phyloP scores from a whole-genome alignment of 2,113 vertebrate species.

The Cyanistes caeruleus region DNA sequence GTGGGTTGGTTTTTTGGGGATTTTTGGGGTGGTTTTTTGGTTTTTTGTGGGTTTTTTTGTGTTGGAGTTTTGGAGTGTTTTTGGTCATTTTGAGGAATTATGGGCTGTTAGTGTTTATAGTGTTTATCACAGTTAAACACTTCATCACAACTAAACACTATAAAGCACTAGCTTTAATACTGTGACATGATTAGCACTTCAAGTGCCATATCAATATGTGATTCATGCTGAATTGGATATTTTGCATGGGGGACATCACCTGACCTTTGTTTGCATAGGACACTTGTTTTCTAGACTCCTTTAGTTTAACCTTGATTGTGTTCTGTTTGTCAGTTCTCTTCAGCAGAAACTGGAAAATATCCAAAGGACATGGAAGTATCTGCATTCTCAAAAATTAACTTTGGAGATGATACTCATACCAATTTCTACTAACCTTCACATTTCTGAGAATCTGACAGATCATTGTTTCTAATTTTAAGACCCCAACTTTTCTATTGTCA shows the following conservation, averaged over 20 bases:
- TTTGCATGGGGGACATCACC: neutral
- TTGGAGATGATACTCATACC: neutral
- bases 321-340: neutral
- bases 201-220: neutral
- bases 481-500: neutral
- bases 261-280: neutral
- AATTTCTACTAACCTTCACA: neutral
- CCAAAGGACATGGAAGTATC: neutral
- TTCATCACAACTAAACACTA: too few relatives aligned
- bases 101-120: neutral
- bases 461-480: neutral
- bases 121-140: too few relatives aligned
- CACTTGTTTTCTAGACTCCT: neutral
- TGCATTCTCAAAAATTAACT: neutral
- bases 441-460: neutral
- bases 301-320: neutral
- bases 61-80: neutral
- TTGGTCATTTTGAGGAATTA: neutral
- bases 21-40: neutral
- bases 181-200: neutral
- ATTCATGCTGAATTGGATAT: neutral
- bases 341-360: neutral
- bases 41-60: neutral
- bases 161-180: neutral
- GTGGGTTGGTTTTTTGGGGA: neutral